Conservation (phyloP, 2,797 vertebrate species). For the Yasuhikotakia modesta region DNA sequence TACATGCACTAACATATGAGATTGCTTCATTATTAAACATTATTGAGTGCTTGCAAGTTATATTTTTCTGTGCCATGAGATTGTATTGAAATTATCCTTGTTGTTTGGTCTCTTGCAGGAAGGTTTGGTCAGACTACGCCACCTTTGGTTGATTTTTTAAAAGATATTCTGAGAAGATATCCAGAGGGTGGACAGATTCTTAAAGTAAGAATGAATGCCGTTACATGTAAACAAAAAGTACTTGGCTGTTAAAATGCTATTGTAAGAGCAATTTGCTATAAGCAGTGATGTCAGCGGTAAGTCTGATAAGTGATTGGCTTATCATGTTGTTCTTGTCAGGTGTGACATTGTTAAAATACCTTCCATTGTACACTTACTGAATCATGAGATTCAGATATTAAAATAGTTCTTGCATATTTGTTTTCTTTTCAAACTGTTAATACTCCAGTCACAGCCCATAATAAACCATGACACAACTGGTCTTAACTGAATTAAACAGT, state of each 20-base stretch:
- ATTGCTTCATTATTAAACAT: background rate
- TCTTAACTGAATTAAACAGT: background rate
- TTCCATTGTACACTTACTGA: background rate
- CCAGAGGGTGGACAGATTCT: constrained; percentile 98
- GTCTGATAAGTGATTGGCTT: background rate
- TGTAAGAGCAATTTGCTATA: background rate
- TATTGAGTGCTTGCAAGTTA: background rate
- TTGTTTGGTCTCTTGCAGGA: constrained; percentile 75
- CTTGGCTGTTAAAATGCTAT: background rate
- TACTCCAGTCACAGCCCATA: no score
- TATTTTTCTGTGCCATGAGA: no score
- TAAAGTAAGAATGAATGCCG: constrained; percentile 80
- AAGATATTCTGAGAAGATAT: constrained; percentile 95
- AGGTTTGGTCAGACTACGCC: constrained; percentile 98
- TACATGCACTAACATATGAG: background rate
- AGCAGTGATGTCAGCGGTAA: background rate
- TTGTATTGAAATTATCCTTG: background rate
- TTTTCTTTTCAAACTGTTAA: background rate
- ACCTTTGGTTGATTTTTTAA: constrained; percentile 96
- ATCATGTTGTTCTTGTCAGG: constrained; percentile 5
- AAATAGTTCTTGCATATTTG: background rate
- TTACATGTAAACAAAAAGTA: background rate
- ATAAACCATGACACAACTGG: background rate
- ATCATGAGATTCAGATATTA: background rate
- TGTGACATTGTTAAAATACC: background rate